A percentile compares a stretch with the other conserved stretches of the same genome.
Conservation (phyloP, 2,113 vertebrate genomes). For the Oenanthe melanoleuca region DNA sequence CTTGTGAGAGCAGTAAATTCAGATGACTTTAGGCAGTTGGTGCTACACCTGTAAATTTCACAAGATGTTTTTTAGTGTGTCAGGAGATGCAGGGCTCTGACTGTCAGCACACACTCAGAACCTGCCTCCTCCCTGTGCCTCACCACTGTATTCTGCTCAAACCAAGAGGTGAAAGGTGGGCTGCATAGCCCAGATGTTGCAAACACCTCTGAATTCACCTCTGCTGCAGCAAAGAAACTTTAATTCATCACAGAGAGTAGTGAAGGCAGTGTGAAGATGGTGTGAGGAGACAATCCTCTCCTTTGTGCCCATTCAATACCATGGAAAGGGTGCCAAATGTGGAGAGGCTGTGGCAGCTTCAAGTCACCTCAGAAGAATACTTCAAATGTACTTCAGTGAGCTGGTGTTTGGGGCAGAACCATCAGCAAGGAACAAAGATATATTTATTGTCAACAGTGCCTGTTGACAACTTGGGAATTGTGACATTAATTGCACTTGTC, state of each 20-base stretch:
- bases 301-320: neutral
- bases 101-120: neutral
- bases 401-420: neutral
- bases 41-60: neutral
- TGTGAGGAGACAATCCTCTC: neutral
- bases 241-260: neutral
- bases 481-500: neutral
- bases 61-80: neutral
- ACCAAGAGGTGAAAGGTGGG: neutral
- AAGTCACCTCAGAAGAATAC: neutral
- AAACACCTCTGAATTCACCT: neutral
- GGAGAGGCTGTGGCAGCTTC: neutral
- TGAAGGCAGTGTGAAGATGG: neutral
- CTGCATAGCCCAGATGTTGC: neutral
- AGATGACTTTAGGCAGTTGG: neutral
- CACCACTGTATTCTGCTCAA: neutral
- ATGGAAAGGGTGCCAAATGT: neutral
- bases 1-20: neutral
- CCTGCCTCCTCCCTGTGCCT: neutral
- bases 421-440: neutral
- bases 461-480: neutral
- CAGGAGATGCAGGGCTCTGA: neutral
- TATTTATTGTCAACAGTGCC: neutral
- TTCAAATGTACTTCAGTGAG: neutral
- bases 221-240: neutral